Conservation (phyloP, 2,113 vertebrate genomes). For the Lophotis ruficrista region DNA sequence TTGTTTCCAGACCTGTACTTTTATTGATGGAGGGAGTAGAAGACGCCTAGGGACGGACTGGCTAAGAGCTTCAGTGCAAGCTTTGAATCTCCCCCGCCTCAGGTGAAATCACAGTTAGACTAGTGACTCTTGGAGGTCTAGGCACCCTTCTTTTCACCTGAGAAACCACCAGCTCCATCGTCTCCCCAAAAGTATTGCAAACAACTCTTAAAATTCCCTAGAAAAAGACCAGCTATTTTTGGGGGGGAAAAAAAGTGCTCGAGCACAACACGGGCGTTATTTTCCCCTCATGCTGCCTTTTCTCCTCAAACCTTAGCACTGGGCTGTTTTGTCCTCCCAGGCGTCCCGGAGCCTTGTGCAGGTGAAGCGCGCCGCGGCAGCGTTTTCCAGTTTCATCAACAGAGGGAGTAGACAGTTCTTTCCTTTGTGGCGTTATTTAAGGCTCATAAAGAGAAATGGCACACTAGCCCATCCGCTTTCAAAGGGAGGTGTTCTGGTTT, state of each 20-base stretch:
- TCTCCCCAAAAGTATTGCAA: background rate
- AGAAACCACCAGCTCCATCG: background rate
- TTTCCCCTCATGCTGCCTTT: background rate
- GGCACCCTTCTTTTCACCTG: background rate
- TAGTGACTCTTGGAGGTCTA: background rate
- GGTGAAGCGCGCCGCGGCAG: background rate
- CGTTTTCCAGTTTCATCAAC: background rate
- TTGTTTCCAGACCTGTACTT: background rate
- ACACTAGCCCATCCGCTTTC: background rate
- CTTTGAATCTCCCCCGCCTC: background rate
- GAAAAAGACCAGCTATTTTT: background rate
- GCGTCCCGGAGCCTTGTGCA: background rate
- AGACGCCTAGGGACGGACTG: background rate
- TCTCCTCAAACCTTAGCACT: background rate
- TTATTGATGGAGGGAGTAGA: background rate
- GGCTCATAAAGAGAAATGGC: background rate
- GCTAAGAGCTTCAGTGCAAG: background rate
- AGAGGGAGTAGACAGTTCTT: background rate
- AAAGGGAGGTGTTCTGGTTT: background rate
- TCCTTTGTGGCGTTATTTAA: background rate
- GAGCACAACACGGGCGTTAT: background rate
- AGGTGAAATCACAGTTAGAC: background rate
- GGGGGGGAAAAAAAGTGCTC: fast-evolving
- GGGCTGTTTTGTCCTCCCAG: background rate
- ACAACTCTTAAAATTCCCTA: background rate